phyloP scores from a whole-genome alignment of 2,888 invertebrate species.

The Oegoconia quadripuncta region DNA sequence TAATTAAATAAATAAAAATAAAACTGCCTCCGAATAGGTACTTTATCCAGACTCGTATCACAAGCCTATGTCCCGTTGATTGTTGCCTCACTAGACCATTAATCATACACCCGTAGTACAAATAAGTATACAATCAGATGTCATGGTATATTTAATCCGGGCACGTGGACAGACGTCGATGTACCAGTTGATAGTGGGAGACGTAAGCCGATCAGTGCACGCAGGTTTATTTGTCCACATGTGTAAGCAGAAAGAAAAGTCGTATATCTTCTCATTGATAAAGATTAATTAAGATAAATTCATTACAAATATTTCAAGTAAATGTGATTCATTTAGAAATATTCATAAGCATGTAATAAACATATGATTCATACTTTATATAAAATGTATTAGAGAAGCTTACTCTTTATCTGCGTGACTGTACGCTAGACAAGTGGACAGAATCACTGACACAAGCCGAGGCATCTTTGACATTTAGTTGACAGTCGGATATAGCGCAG shows the following conservation, averaged over 20 bases:
- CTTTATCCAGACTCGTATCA: background rate
- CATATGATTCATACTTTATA: no score
- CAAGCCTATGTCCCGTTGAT: conserved; percentile 37
- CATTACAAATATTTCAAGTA: no score
- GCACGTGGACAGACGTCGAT: conserved; percentile 57
- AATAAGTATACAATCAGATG: conserved; percentile 53
- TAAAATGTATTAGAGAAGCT: no score
- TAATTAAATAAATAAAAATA: no score
- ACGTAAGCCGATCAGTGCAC: conserved; percentile 59
- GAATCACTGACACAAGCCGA: conserved; percentile 30
- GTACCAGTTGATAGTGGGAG: conserved; percentile 36
- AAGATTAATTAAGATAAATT: no score
- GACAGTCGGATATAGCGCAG: conserved; percentile 49
- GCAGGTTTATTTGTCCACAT: conserved; percentile 43
- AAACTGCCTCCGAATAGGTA: no score
- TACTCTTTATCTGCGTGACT: conserved; percentile 25
- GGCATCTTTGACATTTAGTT: conserved; percentile 63
- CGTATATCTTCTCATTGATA: no score
- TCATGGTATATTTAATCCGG: conserved; percentile 46
- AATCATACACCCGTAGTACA: conserved; percentile 50
- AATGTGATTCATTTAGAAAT: no score
- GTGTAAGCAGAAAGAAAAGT: conserved; percentile 25
- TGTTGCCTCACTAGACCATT: conserved; percentile 40
- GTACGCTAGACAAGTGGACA: conserved; percentile 40
- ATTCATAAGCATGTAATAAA: no score